Percentiles rank a stretch among this genome's conserved stretches.
These are phyloP conservation scores for Harlomillsia oculata DNA, from an alignment of 1,140 invertebrate genomes.

Conservation along the genomic window DNA sequence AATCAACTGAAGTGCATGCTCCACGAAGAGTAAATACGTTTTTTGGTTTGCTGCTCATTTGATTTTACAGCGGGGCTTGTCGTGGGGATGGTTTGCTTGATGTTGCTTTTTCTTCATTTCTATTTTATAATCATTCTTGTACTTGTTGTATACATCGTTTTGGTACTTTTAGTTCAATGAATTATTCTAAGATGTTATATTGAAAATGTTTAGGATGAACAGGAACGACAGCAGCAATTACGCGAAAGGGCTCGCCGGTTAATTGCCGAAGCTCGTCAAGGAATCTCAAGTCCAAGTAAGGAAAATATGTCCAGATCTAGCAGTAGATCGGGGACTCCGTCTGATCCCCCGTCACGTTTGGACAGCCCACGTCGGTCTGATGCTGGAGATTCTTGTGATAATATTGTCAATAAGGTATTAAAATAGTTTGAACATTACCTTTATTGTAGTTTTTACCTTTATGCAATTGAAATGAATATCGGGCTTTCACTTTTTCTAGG, in stretches of 20 bases:
- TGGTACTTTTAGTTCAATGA: too few species aligned
- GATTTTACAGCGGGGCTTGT: too few species aligned
- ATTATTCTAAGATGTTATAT: too few species aligned
- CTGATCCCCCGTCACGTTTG: constrained; percentile 14
- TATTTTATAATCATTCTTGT: too few species aligned
- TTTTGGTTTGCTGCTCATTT: constrained; percentile 4
- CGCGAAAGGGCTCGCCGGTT: constrained; percentile 75
- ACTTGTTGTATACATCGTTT: too few species aligned
- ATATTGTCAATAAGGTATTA: constrained; percentile 25
- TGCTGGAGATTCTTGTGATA: constrained; percentile 34
- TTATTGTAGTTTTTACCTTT: neutral
- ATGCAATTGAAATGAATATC: neutral
- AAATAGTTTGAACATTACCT: neutral
- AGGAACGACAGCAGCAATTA: constrained; percentile 72
- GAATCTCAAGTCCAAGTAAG: constrained; percentile 40
- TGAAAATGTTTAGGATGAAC: constrained; percentile 55
- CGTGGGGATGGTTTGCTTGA: too few species aligned
- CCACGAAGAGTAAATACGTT: constrained; percentile 40
- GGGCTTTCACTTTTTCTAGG: constrained; percentile 22
- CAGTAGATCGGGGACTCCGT: constrained; percentile 32
- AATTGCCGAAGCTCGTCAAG: constrained; percentile 75
- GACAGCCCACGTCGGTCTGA: constrained; percentile 28
- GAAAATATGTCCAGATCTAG: constrained; percentile 37
- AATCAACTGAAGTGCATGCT: constrained; percentile 11
- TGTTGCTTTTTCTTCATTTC: too few species aligned